Base-by-base conservation (phyloP, 53 echinoderm and acorn worm species). In the Pentamera pediparva region DNA sequence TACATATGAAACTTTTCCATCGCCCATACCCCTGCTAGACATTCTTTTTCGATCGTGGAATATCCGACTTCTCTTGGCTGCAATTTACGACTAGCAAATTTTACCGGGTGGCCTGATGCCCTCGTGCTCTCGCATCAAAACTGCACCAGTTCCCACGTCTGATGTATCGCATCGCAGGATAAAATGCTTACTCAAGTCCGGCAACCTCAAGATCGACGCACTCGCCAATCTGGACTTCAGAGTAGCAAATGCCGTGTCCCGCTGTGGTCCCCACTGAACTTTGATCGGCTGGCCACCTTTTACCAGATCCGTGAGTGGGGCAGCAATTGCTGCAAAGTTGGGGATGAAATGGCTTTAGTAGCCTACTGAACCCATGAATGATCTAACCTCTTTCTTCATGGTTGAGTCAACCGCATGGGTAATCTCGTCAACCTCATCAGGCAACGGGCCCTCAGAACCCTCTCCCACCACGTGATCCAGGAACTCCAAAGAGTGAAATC, bases 261-360 rank as follows among this genome's bases (percentile, higher is more conserved):
- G 37, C 3, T 32, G 10, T 22, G 59, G 51, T 15, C 24, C 49
- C 82, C 76, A 76, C 7, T 35, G 12, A 10, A 75, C 82, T 26
- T 64, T 39, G 30, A 63, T 59, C 17, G 82, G 76, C 18, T 75
- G 27, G 18, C 67, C 61, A 27, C 72, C 71, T 39, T 75, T 75
- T 37, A 76, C 65, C 30, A 76, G 24, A 24, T 76, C 61, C 5
- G 76, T 76, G 1, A 59, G 39, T 9, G 61, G 76, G 10, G 41
- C 76, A 7, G 76, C 76, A 21, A 59, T 76, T 8, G 58, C 76
- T 10, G 76, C 76, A 59, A 39, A 61, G 12, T 76, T 76, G n/a
- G 76, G 76, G 41, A 76, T 76, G 37, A 59, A 76, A 0, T 21
- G 22, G 0, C 76, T 13, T 59, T 76, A 76, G 30, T 76, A 76